Percentiles rank a stretch among this genome's conserved stretches.
phyloP scores from a whole-genome alignment of 2,113 vertebrate species.

The Bostrychus sinensis region DNA sequence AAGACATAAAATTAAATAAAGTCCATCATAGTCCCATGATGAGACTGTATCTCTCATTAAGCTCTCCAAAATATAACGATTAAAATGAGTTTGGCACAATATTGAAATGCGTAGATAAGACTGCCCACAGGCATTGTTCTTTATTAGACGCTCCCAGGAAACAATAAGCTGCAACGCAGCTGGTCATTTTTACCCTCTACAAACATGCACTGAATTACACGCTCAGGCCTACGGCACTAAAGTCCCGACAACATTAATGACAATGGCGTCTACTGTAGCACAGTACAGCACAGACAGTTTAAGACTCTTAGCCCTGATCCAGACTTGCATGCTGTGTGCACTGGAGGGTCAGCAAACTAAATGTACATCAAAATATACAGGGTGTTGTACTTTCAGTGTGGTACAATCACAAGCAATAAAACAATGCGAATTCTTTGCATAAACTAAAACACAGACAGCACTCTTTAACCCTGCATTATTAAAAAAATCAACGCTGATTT shows the following conservation, averaged over 20 bases:
- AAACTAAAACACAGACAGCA: conserved; percentile 33
- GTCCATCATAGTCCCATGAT: conserved; percentile 13
- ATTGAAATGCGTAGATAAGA: conserved; percentile 40
- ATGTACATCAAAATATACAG: conserved; percentile 50
- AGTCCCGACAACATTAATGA: conserved; percentile 39
- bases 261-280: conserved; percentile 52
- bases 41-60: conserved; percentile 3
- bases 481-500: conserved; percentile 14
- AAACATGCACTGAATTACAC: conserved; percentile 47
- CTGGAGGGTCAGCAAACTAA: conserved; percentile 35
- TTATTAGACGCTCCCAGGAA: conserved; percentile 37
- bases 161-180: conserved; percentile 39
- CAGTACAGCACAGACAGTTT: conserved; percentile 61
- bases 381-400: conserved; percentile 54
- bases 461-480: conserved; percentile 26
- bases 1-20: conserved; percentile 1
- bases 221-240: conserved; percentile 18
- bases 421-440: conserved; percentile 26
- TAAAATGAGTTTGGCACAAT: conserved; percentile 68
- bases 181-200: conserved; percentile 16
- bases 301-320: conserved; percentile 54
- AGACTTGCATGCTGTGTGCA: conserved; percentile 65
- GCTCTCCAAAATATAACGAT: conserved; percentile 5
- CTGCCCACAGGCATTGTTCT: conserved; percentile 33
- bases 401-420: conserved; percentile 63